A percentile compares a stretch with the other conserved stretches of the same genome.
Conservation (phyloP, 2,113 vertebrate genomes). For the Acanthisitta chloris region DNA sequence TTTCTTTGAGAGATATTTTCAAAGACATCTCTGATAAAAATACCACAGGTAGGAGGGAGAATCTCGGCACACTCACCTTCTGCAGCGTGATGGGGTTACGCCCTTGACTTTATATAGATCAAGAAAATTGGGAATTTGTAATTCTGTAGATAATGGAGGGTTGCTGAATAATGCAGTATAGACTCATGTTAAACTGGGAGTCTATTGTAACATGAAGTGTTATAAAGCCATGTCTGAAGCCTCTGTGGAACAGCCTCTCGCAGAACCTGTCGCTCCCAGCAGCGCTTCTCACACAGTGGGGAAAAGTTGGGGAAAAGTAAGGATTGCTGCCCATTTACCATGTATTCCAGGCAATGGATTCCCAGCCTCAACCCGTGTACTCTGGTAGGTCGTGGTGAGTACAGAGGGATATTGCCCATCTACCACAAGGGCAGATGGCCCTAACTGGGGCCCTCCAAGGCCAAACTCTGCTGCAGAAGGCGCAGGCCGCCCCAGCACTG, state of each 20-base stretch:
- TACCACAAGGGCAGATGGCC: accelerated
- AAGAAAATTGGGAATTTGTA: neutral
- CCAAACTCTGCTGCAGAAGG: neutral
- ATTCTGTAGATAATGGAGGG: neutral
- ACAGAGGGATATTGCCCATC: neutral
- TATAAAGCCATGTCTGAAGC: neutral
- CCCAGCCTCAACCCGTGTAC: accelerated
- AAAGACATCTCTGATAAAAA: constrained; percentile 37
- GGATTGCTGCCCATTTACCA: neutral
- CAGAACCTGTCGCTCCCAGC: neutral
- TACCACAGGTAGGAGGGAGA: constrained; percentile 42
- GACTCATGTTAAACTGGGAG: neutral
- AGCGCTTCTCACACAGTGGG: neutral
- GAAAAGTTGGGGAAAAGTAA: neutral
- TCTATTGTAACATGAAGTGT: neutral
- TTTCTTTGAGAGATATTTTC: constrained; percentile 39
- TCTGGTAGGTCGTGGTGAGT: accelerated
- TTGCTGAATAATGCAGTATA: neutral
- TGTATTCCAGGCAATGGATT: accelerated
- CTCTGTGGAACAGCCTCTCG: neutral
- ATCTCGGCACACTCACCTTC: constrained; percentile 1
- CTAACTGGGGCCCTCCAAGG: accelerated
- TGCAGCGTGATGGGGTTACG: neutral
- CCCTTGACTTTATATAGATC: constrained; percentile 35
- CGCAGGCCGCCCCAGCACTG: accelerated